Evolutionary conservation across 2,797 vertebrate species (phyloP).

Genomic region (Alosa sapidissima): DNA sequence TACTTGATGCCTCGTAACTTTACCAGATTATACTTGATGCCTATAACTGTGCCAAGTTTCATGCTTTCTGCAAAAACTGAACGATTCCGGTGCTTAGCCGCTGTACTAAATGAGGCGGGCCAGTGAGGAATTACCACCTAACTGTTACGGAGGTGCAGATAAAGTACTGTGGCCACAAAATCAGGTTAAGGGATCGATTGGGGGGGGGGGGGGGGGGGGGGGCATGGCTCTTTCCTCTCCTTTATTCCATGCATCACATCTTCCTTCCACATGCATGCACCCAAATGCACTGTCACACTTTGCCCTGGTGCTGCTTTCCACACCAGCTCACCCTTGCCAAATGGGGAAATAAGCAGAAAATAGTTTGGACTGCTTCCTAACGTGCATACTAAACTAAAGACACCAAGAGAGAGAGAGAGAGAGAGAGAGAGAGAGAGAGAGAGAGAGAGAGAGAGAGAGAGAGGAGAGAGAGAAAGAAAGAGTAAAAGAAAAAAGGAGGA

Average conservation of each 20-base stretch:
- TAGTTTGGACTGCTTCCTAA: neutral
- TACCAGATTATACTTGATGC: too few species aligned
- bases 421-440: neutral
- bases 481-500: neutral
- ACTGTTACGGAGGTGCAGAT: constrained; percentile 15
- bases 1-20: too few species aligned
- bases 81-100: too few species aligned
- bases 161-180: constrained; percentile 37
- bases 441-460: constrained; percentile 1
- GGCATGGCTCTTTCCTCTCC: constrained; percentile 1
- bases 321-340: neutral
- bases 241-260: constrained; percentile 16
- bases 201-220: too few species aligned
- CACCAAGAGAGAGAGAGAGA: neutral
- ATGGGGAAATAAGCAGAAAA: constrained; percentile 4
- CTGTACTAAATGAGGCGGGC: constrained; percentile 35
- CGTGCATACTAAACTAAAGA: neutral
- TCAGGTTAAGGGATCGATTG: constrained; percentile 23
- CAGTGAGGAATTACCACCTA: constrained; percentile 28
- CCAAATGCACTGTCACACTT: constrained; percentile 38
- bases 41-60: too few species aligned
- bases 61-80: too few species aligned
- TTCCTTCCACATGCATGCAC: constrained; percentile 9
- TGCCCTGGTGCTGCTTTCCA: constrained; percentile 5
- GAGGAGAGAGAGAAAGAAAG: too few species aligned